Percentiles rank a stretch among this genome's conserved stretches.
These are phyloP conservation scores for Drosophila carrolli DNA, from an alignment of 1,140 invertebrate genomes.

Conservation along the genomic window DNA sequence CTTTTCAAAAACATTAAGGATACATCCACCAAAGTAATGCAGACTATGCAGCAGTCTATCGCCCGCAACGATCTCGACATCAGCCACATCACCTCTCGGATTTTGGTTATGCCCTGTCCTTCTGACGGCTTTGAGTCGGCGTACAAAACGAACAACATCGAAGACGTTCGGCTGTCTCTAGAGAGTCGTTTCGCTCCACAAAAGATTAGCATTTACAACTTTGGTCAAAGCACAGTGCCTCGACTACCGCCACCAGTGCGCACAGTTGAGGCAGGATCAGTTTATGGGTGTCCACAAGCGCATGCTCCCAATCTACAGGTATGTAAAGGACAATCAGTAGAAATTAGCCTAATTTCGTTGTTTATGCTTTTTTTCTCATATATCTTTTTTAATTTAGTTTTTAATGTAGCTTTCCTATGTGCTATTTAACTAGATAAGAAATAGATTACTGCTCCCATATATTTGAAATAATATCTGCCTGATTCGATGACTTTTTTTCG, in stretches of 20 bases:
- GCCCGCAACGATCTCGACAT: slow-evolving; percentile 95
- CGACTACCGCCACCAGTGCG: slow-evolving; percentile 86
- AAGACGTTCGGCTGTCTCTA: slow-evolving; percentile 92
- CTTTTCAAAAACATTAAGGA: slow-evolving; percentile 97
- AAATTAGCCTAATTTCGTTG: too few species aligned
- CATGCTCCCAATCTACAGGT: slow-evolving; percentile 88
- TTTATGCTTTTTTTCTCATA: too few species aligned
- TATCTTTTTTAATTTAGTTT: too few species aligned
- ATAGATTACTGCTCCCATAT: too few species aligned
- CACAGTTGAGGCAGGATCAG: slow-evolving; percentile 89
- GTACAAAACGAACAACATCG: slow-evolving; percentile 96
- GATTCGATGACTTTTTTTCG: too few species aligned
- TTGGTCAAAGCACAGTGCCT: slow-evolving; percentile 87
- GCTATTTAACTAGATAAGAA: too few species aligned
- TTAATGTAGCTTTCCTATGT: too few species aligned
- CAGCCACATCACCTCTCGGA: slow-evolving; percentile 94
- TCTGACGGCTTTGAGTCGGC: slow-evolving; percentile 97
- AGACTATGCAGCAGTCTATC: slow-evolving; percentile 97
- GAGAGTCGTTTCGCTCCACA: slow-evolving; percentile 90
- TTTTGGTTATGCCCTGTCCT: slow-evolving; percentile 96
- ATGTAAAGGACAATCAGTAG: not conserved
- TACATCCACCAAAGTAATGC: slow-evolving; percentile 98
- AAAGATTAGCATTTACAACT: slow-evolving; percentile 93
- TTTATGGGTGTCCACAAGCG: slow-evolving; percentile 86
- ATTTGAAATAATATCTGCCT: too few species aligned